These are phyloP conservation scores for Ibidorhyncha struthersii DNA, from an alignment of 2,113 vertebrate species.

Conservation along the genomic window DNA sequence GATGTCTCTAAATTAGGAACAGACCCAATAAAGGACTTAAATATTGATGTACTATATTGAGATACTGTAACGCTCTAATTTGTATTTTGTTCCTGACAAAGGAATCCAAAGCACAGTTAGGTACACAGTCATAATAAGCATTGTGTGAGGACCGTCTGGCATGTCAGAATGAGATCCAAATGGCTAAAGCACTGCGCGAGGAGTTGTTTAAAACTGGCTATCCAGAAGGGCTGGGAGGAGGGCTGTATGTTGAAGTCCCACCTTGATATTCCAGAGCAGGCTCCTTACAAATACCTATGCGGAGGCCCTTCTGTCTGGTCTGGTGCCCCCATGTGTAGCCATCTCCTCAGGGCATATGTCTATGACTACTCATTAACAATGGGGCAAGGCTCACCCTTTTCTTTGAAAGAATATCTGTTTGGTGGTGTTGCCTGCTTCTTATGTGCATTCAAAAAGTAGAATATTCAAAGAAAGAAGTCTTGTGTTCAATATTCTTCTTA, in stretches of 20 bases:
- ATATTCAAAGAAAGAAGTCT: not conserved
- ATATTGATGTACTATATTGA: not conserved
- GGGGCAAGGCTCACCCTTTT: not conserved
- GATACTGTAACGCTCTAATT: not conserved
- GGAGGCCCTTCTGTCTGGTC: not conserved
- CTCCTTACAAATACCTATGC: not conserved
- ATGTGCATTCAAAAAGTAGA: not conserved
- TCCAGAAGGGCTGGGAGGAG: not conserved
- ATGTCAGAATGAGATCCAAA: not conserved
- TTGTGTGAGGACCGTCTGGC: not conserved
- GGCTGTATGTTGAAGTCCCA: not conserved
- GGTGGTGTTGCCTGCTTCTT: not conserved
- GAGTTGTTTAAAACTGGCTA: not conserved
- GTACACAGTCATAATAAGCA: not conserved
- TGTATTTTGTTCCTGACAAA: not conserved
- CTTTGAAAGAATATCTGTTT: not conserved
- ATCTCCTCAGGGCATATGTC: not conserved
- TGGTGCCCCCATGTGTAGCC: not conserved
- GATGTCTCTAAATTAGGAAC: constrained; percentile 12
- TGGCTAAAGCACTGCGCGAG: not conserved
- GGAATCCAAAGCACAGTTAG: not conserved
- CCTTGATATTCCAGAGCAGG: not conserved
- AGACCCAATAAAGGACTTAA: not conserved
- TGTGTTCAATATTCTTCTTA: not conserved
- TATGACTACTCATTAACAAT: not conserved